Evolutionary conservation across 2,113 vertebrate genomes (phyloP).

Genomic region (Callospermophilus lateralis): DNA sequence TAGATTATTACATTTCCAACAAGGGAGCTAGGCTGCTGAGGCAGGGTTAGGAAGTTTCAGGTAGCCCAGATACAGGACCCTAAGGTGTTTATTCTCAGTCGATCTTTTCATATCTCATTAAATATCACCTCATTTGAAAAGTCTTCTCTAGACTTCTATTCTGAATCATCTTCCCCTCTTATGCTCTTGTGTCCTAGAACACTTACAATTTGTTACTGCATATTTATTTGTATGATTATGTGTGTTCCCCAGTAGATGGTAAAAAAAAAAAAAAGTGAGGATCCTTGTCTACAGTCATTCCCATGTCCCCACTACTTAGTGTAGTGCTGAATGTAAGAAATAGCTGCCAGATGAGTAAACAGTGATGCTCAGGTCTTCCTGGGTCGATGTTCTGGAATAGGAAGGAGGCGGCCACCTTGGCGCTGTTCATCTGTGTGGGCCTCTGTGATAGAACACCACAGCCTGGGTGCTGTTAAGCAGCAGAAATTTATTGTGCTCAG

Average conservation of each 20-base stretch:
- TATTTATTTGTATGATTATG: background rate
- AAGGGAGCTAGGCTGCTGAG: background rate
- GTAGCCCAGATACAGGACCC: background rate
- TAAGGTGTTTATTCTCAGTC: background rate
- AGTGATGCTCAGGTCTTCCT: background rate
- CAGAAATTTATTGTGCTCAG: background rate
- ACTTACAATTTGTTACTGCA: background rate
- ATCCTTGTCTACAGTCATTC: background rate
- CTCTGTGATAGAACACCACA: background rate
- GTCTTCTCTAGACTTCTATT: background rate
- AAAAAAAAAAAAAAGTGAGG: too few species aligned
- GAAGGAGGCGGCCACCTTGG: background rate
- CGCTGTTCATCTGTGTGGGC: background rate
- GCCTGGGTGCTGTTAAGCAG: background rate
- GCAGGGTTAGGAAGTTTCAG: background rate
- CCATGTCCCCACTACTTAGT: background rate
- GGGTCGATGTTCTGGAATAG: background rate
- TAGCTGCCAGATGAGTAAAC: background rate
- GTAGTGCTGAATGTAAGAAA: background rate
- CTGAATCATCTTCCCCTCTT: background rate
- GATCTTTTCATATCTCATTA: background rate
- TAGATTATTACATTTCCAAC: background rate
- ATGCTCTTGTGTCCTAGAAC: background rate
- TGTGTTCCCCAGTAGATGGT: background rate
- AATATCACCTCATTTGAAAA: background rate